A percentile compares a stretch with the other conserved stretches of the same genome.
Conservation (phyloP, 2,888 invertebrate genomes). For the Callinectes sapidus region DNA sequence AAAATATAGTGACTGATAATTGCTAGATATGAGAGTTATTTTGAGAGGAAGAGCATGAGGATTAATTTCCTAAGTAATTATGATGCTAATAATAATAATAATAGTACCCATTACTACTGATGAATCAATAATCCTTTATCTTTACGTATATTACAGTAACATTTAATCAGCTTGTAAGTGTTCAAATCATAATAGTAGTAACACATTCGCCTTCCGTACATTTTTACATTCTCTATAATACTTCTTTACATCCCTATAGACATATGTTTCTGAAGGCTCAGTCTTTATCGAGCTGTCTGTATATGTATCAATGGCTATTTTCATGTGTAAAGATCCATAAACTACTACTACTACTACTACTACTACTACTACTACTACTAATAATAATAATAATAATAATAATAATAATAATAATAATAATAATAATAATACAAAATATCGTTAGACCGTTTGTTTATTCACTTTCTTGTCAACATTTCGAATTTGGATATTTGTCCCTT, state of each 20-base stretch:
- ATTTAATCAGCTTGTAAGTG: slow-evolving; percentile 4
- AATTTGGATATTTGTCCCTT: not conserved
- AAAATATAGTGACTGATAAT: not conserved
- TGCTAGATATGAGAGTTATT: not conserved
- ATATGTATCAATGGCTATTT: not conserved
- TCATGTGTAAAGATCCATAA: not conserved
- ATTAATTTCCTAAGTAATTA: not conserved
- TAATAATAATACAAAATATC: not conserved
- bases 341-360: not conserved
- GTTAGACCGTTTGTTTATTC: not conserved
- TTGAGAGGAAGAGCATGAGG: slow-evolving; percentile 9
- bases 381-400: not conserved
- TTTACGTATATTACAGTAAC: not conserved
- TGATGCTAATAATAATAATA: not conserved
- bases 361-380: slow-evolving; percentile 7
- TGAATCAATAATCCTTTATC: not conserved
- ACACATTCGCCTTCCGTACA: not conserved
- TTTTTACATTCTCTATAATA: not conserved
- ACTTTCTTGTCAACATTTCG: not conserved
- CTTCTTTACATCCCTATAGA: not conserved
- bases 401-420: not conserved
- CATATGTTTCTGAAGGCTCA: not conserved
- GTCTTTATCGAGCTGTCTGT: not conserved
- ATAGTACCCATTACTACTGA: not conserved
- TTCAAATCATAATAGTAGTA: not conserved